phyloP scores from a whole-genome alignment of 2,113 vertebrate genomes.

The Heterotis niloticus region DNA sequence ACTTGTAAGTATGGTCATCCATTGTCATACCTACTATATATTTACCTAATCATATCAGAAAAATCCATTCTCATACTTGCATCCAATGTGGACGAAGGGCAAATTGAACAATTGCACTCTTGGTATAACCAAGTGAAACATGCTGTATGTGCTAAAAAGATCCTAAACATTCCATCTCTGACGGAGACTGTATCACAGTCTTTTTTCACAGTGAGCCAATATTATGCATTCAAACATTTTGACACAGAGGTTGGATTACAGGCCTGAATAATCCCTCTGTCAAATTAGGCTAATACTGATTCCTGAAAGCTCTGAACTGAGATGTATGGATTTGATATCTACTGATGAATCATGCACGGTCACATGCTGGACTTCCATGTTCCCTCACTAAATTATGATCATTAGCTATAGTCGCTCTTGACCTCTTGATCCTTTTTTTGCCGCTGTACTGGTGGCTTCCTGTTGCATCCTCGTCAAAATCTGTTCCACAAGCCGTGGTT shows the following conservation, averaged over 20 bases:
- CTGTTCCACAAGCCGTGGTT: neutral
- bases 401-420: neutral
- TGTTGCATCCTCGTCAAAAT: conserved; percentile 13
- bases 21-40: neutral
- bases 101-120: no score
- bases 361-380: neutral
- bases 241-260: no score
- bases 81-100: no score
- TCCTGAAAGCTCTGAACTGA: neutral
- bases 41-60: neutral
- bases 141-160: no score
- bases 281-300: neutral
- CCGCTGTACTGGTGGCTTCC: conserved; percentile 34
- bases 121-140: no score
- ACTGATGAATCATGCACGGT: no score
- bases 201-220: no score
- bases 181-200: no score
- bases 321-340: no score
- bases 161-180: no score
- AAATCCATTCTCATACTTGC: neutral
- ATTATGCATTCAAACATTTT: no score
- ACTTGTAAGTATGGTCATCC: conserved; percentile 54
- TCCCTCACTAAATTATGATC: neutral
- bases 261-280: no score
- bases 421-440: neutral